Conservation (phyloP, 2,113 vertebrate species). For the Hypomesus transpacificus region DNA sequence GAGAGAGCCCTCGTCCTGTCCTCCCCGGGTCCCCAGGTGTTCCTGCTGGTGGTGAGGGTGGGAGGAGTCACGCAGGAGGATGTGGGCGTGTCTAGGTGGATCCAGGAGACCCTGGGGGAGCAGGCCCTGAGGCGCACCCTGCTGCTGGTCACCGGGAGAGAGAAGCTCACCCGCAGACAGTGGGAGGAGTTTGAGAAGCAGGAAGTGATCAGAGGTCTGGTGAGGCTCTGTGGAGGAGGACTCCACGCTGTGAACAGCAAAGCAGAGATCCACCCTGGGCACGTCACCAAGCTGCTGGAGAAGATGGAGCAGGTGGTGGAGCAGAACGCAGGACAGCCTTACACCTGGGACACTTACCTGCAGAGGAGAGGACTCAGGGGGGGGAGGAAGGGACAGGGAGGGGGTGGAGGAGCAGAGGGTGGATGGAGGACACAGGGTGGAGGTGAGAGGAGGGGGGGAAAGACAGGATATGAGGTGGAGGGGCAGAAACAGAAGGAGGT, state of each 20-base stretch:
- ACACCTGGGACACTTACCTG: too few relatives aligned
- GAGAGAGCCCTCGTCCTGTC: background rate
- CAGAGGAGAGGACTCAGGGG: too few relatives aligned
- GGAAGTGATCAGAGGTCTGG: background rate
- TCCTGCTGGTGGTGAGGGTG: slow-evolving; percentile 29
- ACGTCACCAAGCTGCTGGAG: slow-evolving; percentile 22
- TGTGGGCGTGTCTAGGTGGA: background rate
- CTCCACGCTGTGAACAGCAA: slow-evolving; percentile 11
- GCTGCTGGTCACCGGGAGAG: slow-evolving; percentile 37
- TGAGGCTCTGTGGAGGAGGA: background rate
- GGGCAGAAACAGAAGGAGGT: background rate
- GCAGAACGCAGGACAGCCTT: background rate
- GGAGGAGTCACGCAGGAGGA: slow-evolving; percentile 3
- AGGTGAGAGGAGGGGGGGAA: too few relatives aligned
- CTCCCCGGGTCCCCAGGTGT: slow-evolving; percentile 31
- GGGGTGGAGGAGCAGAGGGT: too few relatives aligned
- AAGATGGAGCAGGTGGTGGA: slow-evolving; percentile 22
- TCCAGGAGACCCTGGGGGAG: slow-evolving; percentile 17
- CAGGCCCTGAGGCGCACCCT: slow-evolving; percentile 22
- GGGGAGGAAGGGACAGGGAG: too few relatives aligned
- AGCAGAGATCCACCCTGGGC: background rate
- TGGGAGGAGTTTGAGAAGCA: background rate
- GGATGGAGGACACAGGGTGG: too few relatives aligned
- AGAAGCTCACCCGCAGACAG: slow-evolving; percentile 8
- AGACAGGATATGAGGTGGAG: too few relatives aligned